Evolutionary conservation across 2,113 vertebrate genomes (phyloP), one percentile per base, ranked within the genome.

Genomic region (Enhydra lutris): DNA sequence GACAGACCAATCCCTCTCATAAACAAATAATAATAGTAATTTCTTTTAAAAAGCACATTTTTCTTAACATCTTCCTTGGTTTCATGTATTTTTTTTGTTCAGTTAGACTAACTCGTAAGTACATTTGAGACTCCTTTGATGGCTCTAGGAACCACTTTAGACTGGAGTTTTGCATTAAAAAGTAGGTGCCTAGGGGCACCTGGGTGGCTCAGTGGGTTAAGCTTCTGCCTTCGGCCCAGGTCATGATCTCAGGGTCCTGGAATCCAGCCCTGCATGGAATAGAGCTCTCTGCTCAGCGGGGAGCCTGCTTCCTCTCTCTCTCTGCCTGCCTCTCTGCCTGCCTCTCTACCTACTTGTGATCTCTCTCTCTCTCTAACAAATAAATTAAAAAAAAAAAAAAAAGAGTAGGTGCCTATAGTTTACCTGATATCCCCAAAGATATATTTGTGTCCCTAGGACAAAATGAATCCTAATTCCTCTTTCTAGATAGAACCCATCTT

Each of bases 401-500:
- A 85, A 84, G 29, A 47, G 47, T 71, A 83, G 3, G 12, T 90
- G 34, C 31, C 65, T 93, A 31, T 8, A 36, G 6, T 73, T 95
- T 39, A 18, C 42, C 65, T 23, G 57, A 29, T 61, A n/a, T 3
- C 31, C 29, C 61, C 57, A 45, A 76, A 93, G 14, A 69, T 71
- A 26, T 29, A 76, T 52, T 39, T 94, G 42, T 88, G 29, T 80
- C 15, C 26, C 42, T 39, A 94, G 23, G 73, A 95, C n/a, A 96
- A 95, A 96, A 80, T 63, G 45, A 47, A 92, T 63, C 65, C 15
- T 42, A 91, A 90, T 81, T 83, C 34, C 9, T 94, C 71, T 93
- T 63, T 86, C 39, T 89, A 55, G 74, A 73, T 88, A 69, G 92
- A 97, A 84, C 10, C 45, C 18, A 89, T 89, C 24, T 81, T 97